Evolutionary conservation across 2,797 vertebrate genomes (phyloP).

Genomic region (Darevskia nairensis): DNA sequence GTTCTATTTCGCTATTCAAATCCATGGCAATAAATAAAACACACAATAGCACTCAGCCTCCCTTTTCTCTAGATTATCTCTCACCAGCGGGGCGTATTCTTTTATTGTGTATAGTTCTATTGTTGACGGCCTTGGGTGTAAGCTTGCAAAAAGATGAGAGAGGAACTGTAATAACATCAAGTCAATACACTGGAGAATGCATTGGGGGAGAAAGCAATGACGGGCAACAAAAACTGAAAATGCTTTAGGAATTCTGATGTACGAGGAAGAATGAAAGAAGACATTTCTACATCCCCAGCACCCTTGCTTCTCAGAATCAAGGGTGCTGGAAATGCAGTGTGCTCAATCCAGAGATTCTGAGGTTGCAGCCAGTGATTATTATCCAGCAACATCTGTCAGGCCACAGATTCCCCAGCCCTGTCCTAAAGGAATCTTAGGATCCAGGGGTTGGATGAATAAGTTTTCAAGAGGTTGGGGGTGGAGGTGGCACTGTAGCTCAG

Average conservation of each 20-base stretch:
- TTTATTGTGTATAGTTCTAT: neutral
- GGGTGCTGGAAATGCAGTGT: too few relatives aligned
- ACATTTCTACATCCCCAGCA: neutral
- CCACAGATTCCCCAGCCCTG: too few relatives aligned
- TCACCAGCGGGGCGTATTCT: neutral
- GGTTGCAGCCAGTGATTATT: too few relatives aligned
- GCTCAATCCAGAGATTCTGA: neutral
- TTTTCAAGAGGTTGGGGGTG: too few relatives aligned
- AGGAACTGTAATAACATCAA: neutral
- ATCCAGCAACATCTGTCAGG: too few relatives aligned
- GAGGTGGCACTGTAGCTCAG: too few relatives aligned
- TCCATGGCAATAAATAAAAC: neutral
- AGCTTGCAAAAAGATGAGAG: neutral
- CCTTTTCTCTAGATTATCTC: neutral
- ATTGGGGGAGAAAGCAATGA: too few relatives aligned
- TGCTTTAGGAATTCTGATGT: neutral
- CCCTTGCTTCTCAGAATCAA: neutral
- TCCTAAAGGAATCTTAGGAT: too few relatives aligned
- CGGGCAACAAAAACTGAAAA: neutral
- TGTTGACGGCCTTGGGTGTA: neutral
- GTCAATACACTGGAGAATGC: neutral
- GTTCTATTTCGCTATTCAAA: neutral
- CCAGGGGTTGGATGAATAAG: too few relatives aligned
- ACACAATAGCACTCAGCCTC: neutral
- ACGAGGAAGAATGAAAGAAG: too few relatives aligned